phyloP scores from a whole-genome alignment of 2,888 invertebrate species.

The Diaperis boleti region DNA sequence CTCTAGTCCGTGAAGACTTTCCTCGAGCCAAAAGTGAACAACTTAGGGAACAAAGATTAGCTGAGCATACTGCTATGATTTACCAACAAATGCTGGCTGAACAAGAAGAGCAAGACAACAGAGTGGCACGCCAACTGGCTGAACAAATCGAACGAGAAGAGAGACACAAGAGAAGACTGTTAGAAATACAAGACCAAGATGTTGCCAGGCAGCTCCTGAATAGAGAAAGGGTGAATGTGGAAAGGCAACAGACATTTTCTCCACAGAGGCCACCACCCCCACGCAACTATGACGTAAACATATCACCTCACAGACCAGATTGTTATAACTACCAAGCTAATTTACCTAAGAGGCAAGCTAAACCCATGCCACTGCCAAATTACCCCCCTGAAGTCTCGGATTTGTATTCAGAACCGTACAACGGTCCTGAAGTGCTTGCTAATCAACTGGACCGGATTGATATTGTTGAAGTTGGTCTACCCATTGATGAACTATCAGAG shows the following conservation, averaged over 20 bases:
- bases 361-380: conserved; percentile 61
- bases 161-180: conserved; percentile 67
- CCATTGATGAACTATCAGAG: conserved; percentile 69
- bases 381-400: conserved; percentile 45
- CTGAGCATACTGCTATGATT: conserved; percentile 72
- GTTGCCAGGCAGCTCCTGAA: conserved; percentile 70
- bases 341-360: conserved; percentile 60
- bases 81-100: conserved; percentile 73
- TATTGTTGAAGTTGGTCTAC: conserved; percentile 67
- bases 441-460: conserved; percentile 61
- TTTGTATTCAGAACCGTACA: conserved; percentile 62
- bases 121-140: conserved; percentile 76
- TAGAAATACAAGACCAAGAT: conserved; percentile 70
- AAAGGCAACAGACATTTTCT: conserved; percentile 26
- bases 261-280: conserved; percentile 53
- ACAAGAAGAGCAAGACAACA: conserved; percentile 78
- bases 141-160: conserved; percentile 73
- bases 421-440: conserved; percentile 44
- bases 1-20: conserved; percentile 82
- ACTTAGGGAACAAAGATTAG: conserved; percentile 75
- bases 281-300: conserved; percentile 47
- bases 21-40: conserved; percentile 83
- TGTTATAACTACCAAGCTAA: conserved; percentile 57
- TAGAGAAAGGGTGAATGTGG: conserved; percentile 51
- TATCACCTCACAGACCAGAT: conserved; percentile 57